Conservation (phyloP, 2,113 vertebrate genomes). For the Condylura cristata region DNA sequence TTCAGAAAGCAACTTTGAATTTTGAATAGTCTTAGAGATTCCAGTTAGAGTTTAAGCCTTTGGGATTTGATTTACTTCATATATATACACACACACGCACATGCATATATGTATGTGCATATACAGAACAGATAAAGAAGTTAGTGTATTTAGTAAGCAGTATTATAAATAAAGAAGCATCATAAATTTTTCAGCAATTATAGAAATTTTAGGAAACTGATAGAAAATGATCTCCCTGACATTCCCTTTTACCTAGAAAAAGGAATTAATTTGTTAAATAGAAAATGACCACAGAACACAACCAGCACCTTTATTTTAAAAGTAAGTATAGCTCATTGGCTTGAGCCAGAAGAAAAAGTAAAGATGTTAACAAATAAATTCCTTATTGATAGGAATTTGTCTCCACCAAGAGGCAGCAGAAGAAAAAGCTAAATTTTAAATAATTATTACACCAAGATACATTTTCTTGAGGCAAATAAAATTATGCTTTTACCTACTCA, state of each 20-base stretch:
- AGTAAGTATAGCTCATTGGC: conserved; percentile 15
- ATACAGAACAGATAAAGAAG: background rate
- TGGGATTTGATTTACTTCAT: conserved; percentile 27
- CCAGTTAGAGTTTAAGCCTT: conserved; percentile 61
- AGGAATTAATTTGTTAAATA: background rate
- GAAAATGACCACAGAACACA: background rate
- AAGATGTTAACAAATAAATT: conserved; percentile 48
- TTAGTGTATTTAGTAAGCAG: background rate
- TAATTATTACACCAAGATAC: conserved; percentile 65
- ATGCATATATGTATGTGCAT: too few relatives aligned
- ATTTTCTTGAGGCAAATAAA: conserved; percentile 51
- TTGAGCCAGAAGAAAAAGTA: conserved; percentile 57
- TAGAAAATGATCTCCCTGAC: background rate
- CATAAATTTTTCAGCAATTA: background rate
- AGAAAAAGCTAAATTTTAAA: conserved; percentile 67
- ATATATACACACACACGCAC: too few relatives aligned
- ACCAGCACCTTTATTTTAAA: conserved; percentile 61
- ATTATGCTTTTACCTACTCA: background rate
- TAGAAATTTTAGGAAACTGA: conserved; percentile 8
- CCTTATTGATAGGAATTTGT: conserved; percentile 77
- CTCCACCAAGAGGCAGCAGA: conserved; percentile 80
- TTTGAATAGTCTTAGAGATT: conserved; percentile 83
- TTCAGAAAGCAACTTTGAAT: conserved; percentile 85
- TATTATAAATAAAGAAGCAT: background rate
- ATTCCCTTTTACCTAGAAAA: background rate